phyloP scores from a whole-genome alignment of 2,888 invertebrate genomes.

The Brenthis daphne region DNA sequence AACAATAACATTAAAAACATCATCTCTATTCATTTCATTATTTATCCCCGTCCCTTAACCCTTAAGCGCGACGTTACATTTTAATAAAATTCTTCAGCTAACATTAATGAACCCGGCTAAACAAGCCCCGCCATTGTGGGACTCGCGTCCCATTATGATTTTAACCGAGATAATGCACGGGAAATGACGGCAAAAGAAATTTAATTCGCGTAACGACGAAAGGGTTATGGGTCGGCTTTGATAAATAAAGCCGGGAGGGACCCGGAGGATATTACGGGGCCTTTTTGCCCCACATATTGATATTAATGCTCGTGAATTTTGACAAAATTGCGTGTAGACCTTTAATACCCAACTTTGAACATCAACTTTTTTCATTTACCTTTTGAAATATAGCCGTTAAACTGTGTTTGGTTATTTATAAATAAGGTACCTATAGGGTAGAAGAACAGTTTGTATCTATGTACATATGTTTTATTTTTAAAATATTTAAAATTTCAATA shows the following conservation, averaged over 20 bases:
- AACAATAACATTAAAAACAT: slow-evolving; percentile 18
- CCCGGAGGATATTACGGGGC: slow-evolving; percentile 72
- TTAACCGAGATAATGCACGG: slow-evolving; percentile 81
- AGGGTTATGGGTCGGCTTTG: slow-evolving; percentile 79
- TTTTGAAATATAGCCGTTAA: slow-evolving; percentile 20
- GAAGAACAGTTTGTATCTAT: neutral
- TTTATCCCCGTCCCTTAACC: slow-evolving; percentile 50
- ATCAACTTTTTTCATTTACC: slow-evolving; percentile 33
- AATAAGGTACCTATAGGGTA: neutral
- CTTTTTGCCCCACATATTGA: slow-evolving; percentile 80
- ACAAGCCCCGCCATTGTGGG: slow-evolving; percentile 70
- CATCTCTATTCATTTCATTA: slow-evolving; percentile 32
- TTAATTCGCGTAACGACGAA: slow-evolving; percentile 81
- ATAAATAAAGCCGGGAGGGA: slow-evolving; percentile 74
- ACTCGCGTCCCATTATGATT: slow-evolving; percentile 75
- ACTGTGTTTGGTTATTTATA: slow-evolving; percentile 10
- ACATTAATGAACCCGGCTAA: slow-evolving; percentile 75
- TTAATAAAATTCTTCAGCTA: slow-evolving; percentile 79
- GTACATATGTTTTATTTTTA: neutral
- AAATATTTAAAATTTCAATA: neutral
- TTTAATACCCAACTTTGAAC: slow-evolving; percentile 28
- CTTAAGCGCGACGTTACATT: slow-evolving; percentile 72
- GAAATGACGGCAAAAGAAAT: slow-evolving; percentile 83
- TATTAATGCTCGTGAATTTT: slow-evolving; percentile 80
- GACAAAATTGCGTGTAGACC: slow-evolving; percentile 68